Conservation (phyloP, 2,113 vertebrate genomes). For the Oryzias curvinotus region DNA sequence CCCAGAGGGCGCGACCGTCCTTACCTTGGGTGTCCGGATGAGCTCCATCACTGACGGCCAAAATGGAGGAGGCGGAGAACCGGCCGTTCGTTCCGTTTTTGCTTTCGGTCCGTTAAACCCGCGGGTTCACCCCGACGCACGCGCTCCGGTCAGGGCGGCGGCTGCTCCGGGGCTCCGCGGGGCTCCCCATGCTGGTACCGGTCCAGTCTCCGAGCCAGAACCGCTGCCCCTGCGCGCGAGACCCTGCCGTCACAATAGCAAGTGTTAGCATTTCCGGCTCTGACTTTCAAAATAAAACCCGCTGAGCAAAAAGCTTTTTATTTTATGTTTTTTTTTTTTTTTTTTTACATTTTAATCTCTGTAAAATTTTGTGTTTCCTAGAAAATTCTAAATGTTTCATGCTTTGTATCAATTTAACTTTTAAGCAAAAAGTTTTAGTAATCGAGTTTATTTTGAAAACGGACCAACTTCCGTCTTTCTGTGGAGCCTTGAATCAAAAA, state of each 20-base stretch:
- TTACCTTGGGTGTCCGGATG: slow-evolving; percentile 82
- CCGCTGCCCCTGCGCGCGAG: neutral
- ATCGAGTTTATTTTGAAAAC: too few relatives aligned
- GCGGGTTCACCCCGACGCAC: neutral
- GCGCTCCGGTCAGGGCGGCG: neutral
- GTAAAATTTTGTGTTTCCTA: too few relatives aligned
- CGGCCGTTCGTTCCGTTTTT: too few relatives aligned
- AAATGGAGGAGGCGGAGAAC: slow-evolving; percentile 62
- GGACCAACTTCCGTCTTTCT: too few relatives aligned
- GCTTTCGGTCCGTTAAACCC: slow-evolving; percentile 6
- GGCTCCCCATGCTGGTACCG: neutral
- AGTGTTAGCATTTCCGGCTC: slow-evolving; percentile 10
- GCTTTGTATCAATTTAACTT: too few relatives aligned
- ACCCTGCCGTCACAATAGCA: too few relatives aligned
- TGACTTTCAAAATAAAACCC: slow-evolving; percentile 34
- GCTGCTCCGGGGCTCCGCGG: neutral
- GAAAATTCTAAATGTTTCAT: too few relatives aligned
- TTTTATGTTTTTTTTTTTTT: too few relatives aligned
- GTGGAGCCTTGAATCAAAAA: too few relatives aligned
- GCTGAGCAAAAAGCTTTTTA: neutral
- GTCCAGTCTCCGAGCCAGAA: neutral
- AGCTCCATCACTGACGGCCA: slow-evolving; percentile 77
- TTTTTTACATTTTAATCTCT: too few relatives aligned
- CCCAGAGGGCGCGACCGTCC: accelerated
- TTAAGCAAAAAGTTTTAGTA: too few relatives aligned